These are phyloP conservation scores for Bombus pascuorum DNA, from an alignment of 1,140 invertebrate species.

Conservation along the genomic window DNA sequence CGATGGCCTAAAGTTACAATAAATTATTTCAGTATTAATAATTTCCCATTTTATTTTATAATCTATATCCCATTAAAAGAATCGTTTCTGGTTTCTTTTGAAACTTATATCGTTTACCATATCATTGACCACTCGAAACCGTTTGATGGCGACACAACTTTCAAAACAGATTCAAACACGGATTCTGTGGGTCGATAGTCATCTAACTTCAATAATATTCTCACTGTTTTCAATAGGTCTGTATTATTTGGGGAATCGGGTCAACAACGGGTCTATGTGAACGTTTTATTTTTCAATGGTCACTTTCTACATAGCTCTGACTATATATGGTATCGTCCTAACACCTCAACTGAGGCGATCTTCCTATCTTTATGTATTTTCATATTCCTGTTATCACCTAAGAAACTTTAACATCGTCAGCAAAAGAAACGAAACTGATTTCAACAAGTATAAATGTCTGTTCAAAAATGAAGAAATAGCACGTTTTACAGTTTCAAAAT, in stretches of 20 bases:
- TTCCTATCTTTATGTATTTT: not conserved
- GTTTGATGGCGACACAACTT: not conserved
- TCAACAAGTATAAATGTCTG: not conserved
- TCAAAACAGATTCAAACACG: constrained; percentile 8
- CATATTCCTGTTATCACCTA: not conserved
- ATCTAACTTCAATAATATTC: constrained; percentile 20
- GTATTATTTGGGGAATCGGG: constrained; percentile 70
- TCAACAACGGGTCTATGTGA: constrained; percentile 62
- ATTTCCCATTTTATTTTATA: not conserved
- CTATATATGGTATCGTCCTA: not conserved
- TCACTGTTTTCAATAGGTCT: constrained; percentile 29
- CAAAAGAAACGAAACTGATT: not conserved
- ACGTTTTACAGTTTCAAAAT: not conserved
- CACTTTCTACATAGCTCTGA: constrained; percentile 70
- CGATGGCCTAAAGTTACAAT: too few relatives aligned
- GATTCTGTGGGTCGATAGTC: not conserved
- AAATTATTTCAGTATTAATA: not conserved
- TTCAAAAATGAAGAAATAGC: not conserved
- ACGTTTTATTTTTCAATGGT: constrained; percentile 64
- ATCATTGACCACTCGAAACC: not conserved
- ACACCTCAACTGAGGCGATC: not conserved
- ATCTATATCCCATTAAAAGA: not conserved
- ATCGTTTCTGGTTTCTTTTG: not conserved
- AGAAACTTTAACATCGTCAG: not conserved
- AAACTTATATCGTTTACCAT: not conserved